Evolutionary conservation across 1,140 invertebrate genomes (phyloP).

Genomic region (Conopomorpha cramerella): DNA sequence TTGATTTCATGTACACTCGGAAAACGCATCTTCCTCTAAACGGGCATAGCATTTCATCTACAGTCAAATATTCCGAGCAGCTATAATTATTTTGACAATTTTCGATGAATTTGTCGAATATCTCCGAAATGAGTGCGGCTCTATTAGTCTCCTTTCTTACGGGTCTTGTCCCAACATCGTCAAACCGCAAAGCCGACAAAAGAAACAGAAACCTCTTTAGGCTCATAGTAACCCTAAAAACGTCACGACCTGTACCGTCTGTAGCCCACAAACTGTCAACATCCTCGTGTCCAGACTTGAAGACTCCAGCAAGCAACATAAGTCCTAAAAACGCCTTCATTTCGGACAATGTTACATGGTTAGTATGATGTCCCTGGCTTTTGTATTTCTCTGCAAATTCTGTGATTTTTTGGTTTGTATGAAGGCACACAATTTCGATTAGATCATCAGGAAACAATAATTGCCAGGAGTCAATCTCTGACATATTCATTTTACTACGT

Average conservation of each 20-base stretch:
- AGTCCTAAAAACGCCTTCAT: too few relatives aligned
- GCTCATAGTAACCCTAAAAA: constrained; percentile 2
- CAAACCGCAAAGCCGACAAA: constrained; percentile 7
- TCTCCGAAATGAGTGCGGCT: constrained; percentile 7
- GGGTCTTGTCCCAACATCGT: constrained; percentile 7
- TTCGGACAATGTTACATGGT: too few relatives aligned
- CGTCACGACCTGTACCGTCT: not conserved
- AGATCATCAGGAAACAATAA: too few relatives aligned
- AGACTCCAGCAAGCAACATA: too few relatives aligned
- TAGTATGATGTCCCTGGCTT: too few relatives aligned
- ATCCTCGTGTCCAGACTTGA: too few relatives aligned
- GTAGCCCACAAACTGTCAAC: constrained; percentile 4
- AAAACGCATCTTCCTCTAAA: constrained; percentile 14
- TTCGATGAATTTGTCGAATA: constrained; percentile 8
- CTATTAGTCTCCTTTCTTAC: too few relatives aligned
- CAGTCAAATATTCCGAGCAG: constrained; percentile 11
- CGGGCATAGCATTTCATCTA: constrained; percentile 29
- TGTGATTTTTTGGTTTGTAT: too few relatives aligned
- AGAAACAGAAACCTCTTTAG: constrained; percentile 10
- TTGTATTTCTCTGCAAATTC: too few relatives aligned
- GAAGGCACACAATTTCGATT: too few relatives aligned
- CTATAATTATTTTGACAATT: constrained; percentile 9
- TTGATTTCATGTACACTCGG: constrained; percentile 33
- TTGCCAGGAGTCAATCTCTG: too few relatives aligned
- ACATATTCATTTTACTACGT: too few relatives aligned